Base-by-base conservation (phyloP, 2,113 vertebrate species). In the Chlorocebus sabaeus region DNA sequence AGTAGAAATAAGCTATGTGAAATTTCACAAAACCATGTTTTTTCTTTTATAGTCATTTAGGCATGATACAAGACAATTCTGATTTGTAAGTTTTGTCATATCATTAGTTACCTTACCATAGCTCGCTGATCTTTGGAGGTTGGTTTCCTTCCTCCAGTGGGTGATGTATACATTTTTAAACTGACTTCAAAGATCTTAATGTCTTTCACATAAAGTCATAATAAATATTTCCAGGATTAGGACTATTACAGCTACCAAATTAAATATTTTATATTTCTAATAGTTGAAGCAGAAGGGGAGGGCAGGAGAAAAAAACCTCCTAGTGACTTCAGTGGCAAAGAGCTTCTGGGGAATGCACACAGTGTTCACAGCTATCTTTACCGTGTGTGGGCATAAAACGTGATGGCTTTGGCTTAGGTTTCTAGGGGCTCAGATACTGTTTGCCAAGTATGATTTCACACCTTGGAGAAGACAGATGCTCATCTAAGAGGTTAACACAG, bases 391-490 rank as follows among this genome's bases (percentile, higher is more conserved):
- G 95, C 0, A 1, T 81, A 96, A 98, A 96, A 89, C 59, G 64
- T 64, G 13, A 81, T 72, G 67, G 82, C 55, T 95, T 90, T 85
- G 89, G 88, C 87, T 87, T 64, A 97, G 96, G 87, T 0, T 59
- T 82, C n/a, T 35, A 83, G 59, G 59, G 16, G 52, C 68, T 95
- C 73, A 73, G 81, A 91, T n/a, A 61, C 32, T 81, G 78, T 95
- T 91, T 93, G 89, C 96, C 95, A 98, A 94, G 57, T 76, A 72
- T 84, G 83, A 98, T 93, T 98, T 98, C 97, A 96, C 90, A 95
- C 61, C 90, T 85, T 85, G 76, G 38, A 27, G 35, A 95, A 45
- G 75, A 95, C 67, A 93, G 75, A 27, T 57, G 84, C 14, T 87
- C 93, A 23, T 48, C 30, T 67, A 32, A 82, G 25, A 89, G 90